Evolutionary conservation across 2,113 vertebrate genomes (phyloP), one percentile per base, ranked within the genome.

Genomic region (Paedocypris sp.): DNA sequence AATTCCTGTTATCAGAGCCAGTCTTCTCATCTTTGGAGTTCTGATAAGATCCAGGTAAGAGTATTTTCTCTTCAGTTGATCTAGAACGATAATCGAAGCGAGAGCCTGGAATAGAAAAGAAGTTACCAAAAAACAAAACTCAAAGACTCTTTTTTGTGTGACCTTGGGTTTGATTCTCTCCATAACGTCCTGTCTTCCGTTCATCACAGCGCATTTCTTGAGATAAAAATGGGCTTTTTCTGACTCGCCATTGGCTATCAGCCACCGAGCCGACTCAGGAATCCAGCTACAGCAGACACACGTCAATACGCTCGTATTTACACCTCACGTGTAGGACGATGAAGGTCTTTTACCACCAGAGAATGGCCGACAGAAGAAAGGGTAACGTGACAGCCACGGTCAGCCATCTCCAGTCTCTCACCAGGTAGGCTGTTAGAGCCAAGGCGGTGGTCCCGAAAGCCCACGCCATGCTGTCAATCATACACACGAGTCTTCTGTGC

Each of bases 191-290:
- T 75, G 68, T 39, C 9, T 75, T 43, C 70, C 62, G 4, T 93
- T 97, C 66, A 89, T 81, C 23, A 72, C 77, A 58, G 89, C 89
- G 75, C 92, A 94, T 66, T 22, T 80, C 12, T 79, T 67, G 71
- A 97, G 73, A 71, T 89, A 87, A 32, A 15, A 71, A 49, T 86
- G 84, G 59, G 91, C 92, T 72, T 83, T 73, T 12, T 82, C 71
- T 33, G 85, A 56, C 28, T 80, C 81, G 53, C 90, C 89, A 1
- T 86, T 90, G 51, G 88, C 86, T 69, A 94, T 87, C 53, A 94
- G 86, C 92, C 92, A 94, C 48, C 89, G 79, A 7, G 90, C 91
- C 0, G 92, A 96, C 72, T 94, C 93, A 19, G 93, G 91, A 59
- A 93, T 74, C 90, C 91, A 96, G 82, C 92, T 96, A 16, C 2